Evolutionary conservation across 2,797 vertebrate genomes (phyloP).

Genomic region (Pseudochaenichthys georgianus): DNA sequence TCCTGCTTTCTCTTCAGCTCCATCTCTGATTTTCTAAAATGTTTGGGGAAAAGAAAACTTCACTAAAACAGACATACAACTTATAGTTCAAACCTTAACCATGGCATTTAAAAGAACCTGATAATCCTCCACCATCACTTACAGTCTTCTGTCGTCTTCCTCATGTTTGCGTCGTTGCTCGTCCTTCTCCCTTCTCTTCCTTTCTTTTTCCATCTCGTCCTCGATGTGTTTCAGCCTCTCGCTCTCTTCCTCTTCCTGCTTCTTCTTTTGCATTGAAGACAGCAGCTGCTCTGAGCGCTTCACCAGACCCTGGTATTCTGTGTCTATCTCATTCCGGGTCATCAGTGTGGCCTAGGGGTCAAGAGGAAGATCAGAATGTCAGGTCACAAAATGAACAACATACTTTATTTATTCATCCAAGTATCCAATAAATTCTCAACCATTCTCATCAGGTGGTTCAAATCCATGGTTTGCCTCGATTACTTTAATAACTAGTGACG

Average conservation of each 20-base stretch:
- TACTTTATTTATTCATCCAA: slow-evolving; percentile 15
- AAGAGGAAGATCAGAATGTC: neutral
- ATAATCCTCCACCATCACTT: slow-evolving; percentile 58
- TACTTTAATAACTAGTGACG: neutral
- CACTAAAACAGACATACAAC: neutral
- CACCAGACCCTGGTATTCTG: slow-evolving; percentile 91
- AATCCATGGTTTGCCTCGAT: neutral
- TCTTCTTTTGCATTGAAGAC: slow-evolving; percentile 93
- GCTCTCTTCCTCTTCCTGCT: slow-evolving; percentile 94
- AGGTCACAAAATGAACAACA: slow-evolving; percentile 10
- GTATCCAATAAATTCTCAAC: neutral
- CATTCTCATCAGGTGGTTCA: slow-evolving; percentile 3
- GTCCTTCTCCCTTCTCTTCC: slow-evolving; percentile 90
- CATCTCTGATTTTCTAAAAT: slow-evolving; percentile 94
- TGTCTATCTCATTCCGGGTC: slow-evolving; percentile 92
- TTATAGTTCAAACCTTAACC: neutral
- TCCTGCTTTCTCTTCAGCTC: slow-evolving; percentile 96
- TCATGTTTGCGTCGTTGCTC: slow-evolving; percentile 91
- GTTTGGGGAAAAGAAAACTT: slow-evolving; percentile 20
- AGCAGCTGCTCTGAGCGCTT: slow-evolving; percentile 93
- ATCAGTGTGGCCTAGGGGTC: slow-evolving; percentile 87
- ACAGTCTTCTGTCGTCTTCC: slow-evolving; percentile 94
- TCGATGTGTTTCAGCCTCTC: slow-evolving; percentile 93
- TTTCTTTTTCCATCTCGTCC: slow-evolving; percentile 96
- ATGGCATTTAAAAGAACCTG: neutral